Evolutionary conservation across 2,888 invertebrate species (phyloP), one percentile per base, ranked within the genome.

Genomic region (Drosophila longiperda): DNA sequence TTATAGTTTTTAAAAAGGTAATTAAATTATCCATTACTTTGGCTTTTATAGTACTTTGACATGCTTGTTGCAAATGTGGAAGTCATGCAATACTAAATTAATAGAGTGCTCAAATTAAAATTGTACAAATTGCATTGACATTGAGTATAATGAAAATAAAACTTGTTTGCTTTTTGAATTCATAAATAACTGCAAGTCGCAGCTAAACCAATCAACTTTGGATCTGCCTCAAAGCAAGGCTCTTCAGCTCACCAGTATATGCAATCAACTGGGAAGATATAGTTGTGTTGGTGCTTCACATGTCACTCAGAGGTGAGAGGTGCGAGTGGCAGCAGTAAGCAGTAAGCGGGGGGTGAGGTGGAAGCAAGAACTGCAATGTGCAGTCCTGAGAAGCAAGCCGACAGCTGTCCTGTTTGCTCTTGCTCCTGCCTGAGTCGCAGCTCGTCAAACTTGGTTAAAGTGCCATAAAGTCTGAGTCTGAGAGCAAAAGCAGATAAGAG

Each of bases 391-490:
- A 54, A 33, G 64, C 66, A 48, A 54, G 54, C 38, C 17, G 54
- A 65, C 69, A 69, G 64, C 69, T 73, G 73, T 64, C 26, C 60
- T 52, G 15, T 52, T 57, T 55, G 26, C 26, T 29, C 20, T 49
- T 45, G 26, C 26, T 29, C 20, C 52, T 49, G 73, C 32, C 57
- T 66, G 38, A 64, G 55, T 63, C 17, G 29, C 26, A 42, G 29
- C 42, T 55, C 50, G 67, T 66, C 66, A 76, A 73, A 73, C 50
- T 64, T 59, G 66, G 50, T 48, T 63, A 34, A 70, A 67, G 66
- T 68, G 72, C 40, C 59, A 52, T 23, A 55, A 52, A 29, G 29
- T 29, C 29, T 29, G 36, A 59, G 29, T 45, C 23, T 26, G 45
- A 38, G 49, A 33, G 12, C 40, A 61, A 38, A 55, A 26, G 26